Percentiles rank a stretch among this genome's conserved stretches.
phyloP scores from a whole-genome alignment of 2,888 invertebrate genomes.

The Scrobipalpa atriplicella region DNA sequence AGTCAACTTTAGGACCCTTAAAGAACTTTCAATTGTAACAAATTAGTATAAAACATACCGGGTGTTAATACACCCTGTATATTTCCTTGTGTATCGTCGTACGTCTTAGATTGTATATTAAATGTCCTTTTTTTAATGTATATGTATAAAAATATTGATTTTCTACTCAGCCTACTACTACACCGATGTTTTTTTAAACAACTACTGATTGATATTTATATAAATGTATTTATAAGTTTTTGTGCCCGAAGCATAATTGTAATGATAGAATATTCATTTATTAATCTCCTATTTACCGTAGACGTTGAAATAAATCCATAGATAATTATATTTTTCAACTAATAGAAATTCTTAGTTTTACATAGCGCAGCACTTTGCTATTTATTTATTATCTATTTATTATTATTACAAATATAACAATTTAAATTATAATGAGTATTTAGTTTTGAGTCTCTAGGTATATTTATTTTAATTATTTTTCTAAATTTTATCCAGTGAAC shows the following conservation, averaged over 20 bases:
- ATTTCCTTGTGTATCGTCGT: constrained; percentile 20
- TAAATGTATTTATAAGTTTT: constrained; percentile 51
- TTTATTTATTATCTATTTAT: too few species aligned
- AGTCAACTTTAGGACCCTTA: constrained; percentile 53
- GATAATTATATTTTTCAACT: background rate
- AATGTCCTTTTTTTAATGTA: constrained; percentile 21
- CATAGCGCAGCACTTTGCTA: too few species aligned
- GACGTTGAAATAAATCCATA: constrained; percentile 28
- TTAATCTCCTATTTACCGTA: constrained; percentile 59
- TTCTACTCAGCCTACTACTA: constrained; percentile 31
- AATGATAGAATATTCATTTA: constrained; percentile 54
- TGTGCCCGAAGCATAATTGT: constrained; percentile 67
- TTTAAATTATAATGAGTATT: too few species aligned
- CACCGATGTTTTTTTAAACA: constrained; percentile 38
- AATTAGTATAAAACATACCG: constrained; percentile 22
- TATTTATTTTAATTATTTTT: background rate
- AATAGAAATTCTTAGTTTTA: background rate
- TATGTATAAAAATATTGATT: constrained; percentile 43
- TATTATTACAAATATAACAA: too few species aligned
- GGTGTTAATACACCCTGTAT: constrained; percentile 6
- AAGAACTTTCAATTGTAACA: constrained; percentile 31
- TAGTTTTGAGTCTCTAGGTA: background rate
- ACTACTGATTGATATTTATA: constrained; percentile 49
- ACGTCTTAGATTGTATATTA: constrained; percentile 22
- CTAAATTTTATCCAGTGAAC: too few species aligned